Base-by-base conservation (phyloP, 2,888 invertebrate species). In the Strigamia transsilvanica region DNA sequence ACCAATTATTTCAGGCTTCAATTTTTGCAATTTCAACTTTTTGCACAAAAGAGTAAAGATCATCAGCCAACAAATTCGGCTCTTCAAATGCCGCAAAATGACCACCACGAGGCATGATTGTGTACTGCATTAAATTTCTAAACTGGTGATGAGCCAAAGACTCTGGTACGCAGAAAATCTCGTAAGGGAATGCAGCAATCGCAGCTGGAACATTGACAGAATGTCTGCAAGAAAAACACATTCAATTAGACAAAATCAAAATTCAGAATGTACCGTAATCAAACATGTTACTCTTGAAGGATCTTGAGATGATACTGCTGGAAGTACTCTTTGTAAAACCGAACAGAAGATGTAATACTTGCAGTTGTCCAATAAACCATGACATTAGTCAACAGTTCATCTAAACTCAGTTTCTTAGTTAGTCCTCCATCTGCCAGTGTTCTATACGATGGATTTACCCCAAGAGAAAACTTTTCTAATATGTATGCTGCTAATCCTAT, bases 401-500 rank as follows among this genome's bases (percentile, higher is more conserved):
- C 93, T 88, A 94, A 7, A 86, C 92, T 86, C 90, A 91, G 93
- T 84, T 91, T 91, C 5, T 89, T 89, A 0, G 89, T 88, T 0
- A 94, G 88, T 2, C 92, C 93, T 0, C 94, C 94, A 86, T 94
- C 93, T 0, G 88, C 86, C 0, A 91, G 88, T 0, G 88, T 86
- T 21, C 88, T 89, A 86, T 89, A 89, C 0, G 87, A 87, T 0
- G 87, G 86, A 86, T 92, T 90, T 0, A 93, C 94, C 93, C 94
- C 93, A 0, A 92, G 91, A 13, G 93, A 92, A 88, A 95, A 96
- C 87, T 97, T 97, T 86, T 98, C 97, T 13, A 98, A 88, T 81
- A 97, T 93, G 86, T 97, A 98, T 0, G 94, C 94, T 0, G 96
- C 96, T 83, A 98, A 88, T 0, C 96, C 97, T 0, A 93, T 91